Base-by-base conservation (phyloP, 2,797 vertebrate species). In the Staurois parvus region DNA sequence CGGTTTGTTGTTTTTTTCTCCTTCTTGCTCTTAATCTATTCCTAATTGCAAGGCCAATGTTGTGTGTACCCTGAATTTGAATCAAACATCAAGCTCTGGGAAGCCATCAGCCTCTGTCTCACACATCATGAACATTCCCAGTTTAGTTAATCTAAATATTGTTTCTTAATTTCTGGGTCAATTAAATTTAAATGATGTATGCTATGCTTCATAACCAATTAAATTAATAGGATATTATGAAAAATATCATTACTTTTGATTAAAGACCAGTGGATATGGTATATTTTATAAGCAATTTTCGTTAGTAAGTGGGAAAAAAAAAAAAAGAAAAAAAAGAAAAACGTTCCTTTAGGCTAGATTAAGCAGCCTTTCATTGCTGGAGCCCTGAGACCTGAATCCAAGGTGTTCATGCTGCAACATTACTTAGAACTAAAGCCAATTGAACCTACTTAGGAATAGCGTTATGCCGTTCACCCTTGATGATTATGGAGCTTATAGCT, bases 201-300 rank as follows among this genome's bases (percentile, higher is more conserved):
- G 97, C 96, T 97, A 97, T 98, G 96, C 96, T 98, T 98, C 95
- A 94, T 95, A 95, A 97, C 96, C 98, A 98, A 98, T 99, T 98
- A 98, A 97, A 99, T 98, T 96, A 99, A 98, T 98, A 98, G 97
- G 96, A 97, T 98, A 99, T 98, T 97, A 97, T 92, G 94, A 93
- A 94, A 92, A 93, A 95, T 94, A 94, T 96, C 95, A 95, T 96
- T 96, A 96, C 97, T 97, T 98, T 98, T 98, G 96, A 98, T 98
- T 99, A 98, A 97, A 96, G 96, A 97, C 95, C 95, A 96, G 95
- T 95, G 95, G 95, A 96, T 97, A 97, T 96, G 97, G 97, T 98
- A 97, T 97, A 96, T 98, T 97, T 98, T 97, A 97, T 96, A 97
- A 97, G 96, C 96, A 96, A 95, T 98, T 98, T 98, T 98, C 96